Base-by-base conservation (phyloP, 2,888 invertebrate genomes). In the Stenchaetothrips biformis region DNA sequence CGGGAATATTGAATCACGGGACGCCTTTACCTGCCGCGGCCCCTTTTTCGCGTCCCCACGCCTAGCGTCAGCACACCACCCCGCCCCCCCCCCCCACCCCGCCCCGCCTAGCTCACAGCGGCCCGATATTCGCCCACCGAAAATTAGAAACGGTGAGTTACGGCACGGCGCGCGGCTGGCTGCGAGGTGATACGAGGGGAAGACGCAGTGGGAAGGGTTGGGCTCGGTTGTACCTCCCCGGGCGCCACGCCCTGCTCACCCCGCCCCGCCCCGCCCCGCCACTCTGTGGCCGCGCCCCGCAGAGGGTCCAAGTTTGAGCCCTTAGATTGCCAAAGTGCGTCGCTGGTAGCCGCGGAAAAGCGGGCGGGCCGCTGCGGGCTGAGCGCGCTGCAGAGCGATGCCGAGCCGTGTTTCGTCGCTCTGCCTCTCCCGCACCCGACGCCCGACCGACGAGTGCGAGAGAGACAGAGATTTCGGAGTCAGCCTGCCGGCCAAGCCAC, bases 1-100 rank as follows among this genome's bases (percentile, higher is more conserved):
- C 74, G 87, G 85, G 79, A 89, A 85, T 59, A 89, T 88, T 13
- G 90, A 89, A 37, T 88, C 87, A 25, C 88, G 84, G 79, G 86
- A 84, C 78, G 85, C 84, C 48, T 84, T 84, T 78, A 84, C 84
- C n/a, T 84, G 84, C 80, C 83, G 81, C 82, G 84, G 83, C 79
- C 81, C 82, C 80, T 85, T 84, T 81, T 85, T 84, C 67, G 37
- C 37, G 37, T 37, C 37, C 37, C 37, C 37, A 4, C 37, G 37
- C 8, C 82, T 83, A 82, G 83, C 84, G 85, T 85, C 83, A 37
- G 83, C 81, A 81, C 3, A 82, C 83, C 67, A 48, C 37, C 6
- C 18, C 62, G 13, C 77, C 21, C 77, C 77, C 48, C 77, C 16
- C 53, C 25, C 18, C 67, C 18, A n/a, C 49, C 37, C 25, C 27